Conservation (phyloP, 2,113 vertebrate genomes). For the Dasyornis broadbenti region DNA sequence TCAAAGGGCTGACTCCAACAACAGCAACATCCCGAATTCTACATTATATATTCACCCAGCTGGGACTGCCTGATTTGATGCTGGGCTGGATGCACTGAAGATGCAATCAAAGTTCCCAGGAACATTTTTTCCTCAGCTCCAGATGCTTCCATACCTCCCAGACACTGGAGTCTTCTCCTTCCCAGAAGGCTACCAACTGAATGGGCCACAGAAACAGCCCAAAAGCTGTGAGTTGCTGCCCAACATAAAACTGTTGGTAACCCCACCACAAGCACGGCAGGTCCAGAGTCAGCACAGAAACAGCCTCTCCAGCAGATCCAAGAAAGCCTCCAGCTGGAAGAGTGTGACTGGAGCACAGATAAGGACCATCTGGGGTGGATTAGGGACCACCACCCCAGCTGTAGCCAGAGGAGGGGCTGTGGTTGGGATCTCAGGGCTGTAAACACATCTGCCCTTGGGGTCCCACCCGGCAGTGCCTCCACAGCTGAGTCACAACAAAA, state of each 20-base stretch:
- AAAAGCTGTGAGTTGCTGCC: background rate
- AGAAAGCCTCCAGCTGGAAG: background rate
- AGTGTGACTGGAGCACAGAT: background rate
- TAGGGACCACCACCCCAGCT: background rate
- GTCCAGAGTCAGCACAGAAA: background rate
- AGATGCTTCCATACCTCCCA: background rate
- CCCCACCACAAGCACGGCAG: fast-evolving
- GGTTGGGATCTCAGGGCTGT: background rate
- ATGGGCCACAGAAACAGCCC: background rate
- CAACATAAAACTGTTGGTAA: fast-evolving
- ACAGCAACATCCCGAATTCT: background rate
- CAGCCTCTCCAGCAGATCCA: background rate
- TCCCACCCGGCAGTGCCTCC: background rate
- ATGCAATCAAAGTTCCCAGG: background rate
- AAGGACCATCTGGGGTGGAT: background rate
- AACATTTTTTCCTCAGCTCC: background rate
- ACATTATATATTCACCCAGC: fast-evolving
- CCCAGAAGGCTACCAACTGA: background rate
- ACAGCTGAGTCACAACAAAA: background rate
- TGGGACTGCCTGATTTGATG: background rate
- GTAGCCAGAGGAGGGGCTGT: background rate
- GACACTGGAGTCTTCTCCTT: background rate
- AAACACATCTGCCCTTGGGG: background rate
- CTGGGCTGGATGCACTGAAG: background rate
- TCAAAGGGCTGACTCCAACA: background rate